Conservation (phyloP, 2,113 vertebrate genomes). For the Xenus cinereus region DNA sequence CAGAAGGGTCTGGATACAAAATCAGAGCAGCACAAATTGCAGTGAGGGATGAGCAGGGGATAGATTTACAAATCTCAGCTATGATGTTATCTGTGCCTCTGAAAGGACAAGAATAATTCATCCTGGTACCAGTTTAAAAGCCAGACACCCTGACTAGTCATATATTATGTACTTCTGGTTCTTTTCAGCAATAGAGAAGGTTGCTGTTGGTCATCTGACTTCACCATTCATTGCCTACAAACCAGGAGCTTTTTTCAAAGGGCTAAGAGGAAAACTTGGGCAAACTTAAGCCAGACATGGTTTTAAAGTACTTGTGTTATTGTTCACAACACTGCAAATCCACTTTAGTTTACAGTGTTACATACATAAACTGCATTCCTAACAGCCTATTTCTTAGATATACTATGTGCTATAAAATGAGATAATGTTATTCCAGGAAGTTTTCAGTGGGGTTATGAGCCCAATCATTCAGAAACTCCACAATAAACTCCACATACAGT, state of each 20-base stretch:
- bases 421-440: neutral
- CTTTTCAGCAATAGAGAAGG: neutral
- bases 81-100: constrained; percentile 40
- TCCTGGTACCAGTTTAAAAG: neutral
- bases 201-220: neutral
- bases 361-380: neutral
- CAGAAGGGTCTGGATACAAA: neutral
- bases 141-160: neutral
- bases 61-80: constrained; percentile 28
- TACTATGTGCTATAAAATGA: neutral
- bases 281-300: neutral
- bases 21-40: constrained; percentile 2
- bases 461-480: neutral
- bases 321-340: neutral
- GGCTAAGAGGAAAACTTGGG: neutral
- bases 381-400: neutral
- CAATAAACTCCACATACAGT: neutral
- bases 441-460: neutral
- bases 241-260: neutral
- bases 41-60: neutral
- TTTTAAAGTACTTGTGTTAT: neutral
- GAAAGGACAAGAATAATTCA: constrained; percentile 18
- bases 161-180: neutral
- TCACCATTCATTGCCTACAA: neutral
- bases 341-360: neutral